Evolutionary conservation across 2,113 vertebrate species (phyloP).

Genomic region (Antennarius striatus): DNA sequence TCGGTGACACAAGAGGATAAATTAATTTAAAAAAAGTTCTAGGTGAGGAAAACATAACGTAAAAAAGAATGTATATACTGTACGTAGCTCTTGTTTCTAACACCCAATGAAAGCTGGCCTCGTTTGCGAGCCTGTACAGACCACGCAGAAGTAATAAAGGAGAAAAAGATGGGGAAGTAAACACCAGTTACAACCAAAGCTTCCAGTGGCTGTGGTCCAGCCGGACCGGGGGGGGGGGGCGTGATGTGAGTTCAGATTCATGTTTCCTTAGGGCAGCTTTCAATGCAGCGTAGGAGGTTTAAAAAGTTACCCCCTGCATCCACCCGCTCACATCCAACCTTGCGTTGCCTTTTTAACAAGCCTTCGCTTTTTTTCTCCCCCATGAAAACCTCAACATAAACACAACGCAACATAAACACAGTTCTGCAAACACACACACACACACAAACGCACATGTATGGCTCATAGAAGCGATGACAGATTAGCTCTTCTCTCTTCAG

Average conservation of each 20-base stretch:
- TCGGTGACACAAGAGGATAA: too few species aligned
- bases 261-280: conserved; percentile 34
- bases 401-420: conserved; percentile 26
- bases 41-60: too few species aligned
- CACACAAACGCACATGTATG: conserved; percentile 2
- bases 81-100: too few species aligned
- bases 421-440: conserved; percentile 4
- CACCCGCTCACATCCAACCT: conserved; percentile 10
- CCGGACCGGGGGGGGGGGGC: conserved; percentile 1
- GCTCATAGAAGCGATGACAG: conserved; percentile 22
- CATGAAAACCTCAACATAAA: conserved; percentile 27
- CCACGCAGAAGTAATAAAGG: too few species aligned
- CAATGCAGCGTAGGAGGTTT: conserved; percentile 17
- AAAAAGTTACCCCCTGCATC: neutral
- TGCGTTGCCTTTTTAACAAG: conserved; percentile 23
- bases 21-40: too few species aligned
- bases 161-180: conserved; percentile 3
- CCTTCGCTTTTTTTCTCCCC: neutral
- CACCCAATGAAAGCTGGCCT: too few species aligned
- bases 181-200: neutral
- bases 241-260: conserved; percentile 16
- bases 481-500: conserved; percentile 31
- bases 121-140: too few species aligned
- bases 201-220: conserved; percentile 20
- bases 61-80: too few species aligned